phyloP scores from a whole-genome alignment of 35 echinoderm and acorn worm species.

The Diadema setosum region DNA sequence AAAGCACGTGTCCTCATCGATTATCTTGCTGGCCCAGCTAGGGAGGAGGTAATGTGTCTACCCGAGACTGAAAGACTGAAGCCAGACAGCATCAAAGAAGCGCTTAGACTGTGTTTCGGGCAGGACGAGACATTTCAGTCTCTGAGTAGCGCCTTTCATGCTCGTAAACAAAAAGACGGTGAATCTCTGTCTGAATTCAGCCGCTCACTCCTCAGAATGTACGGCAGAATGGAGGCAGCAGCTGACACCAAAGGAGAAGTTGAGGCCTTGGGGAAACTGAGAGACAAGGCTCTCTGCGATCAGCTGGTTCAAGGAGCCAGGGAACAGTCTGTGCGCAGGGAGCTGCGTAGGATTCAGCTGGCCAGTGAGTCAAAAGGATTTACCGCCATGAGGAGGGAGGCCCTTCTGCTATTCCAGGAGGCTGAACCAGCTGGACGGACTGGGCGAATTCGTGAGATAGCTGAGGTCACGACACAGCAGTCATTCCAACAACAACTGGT shows the following conservation, averaged over 20 bases:
- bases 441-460: not conserved
- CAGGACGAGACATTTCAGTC: too few relatives aligned
- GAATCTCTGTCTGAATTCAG: conserved; percentile 48
- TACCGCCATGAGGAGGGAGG: not conserved
- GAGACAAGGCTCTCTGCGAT: conserved; percentile 12
- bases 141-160: conserved; percentile 27
- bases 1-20: too few relatives aligned
- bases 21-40: too few relatives aligned
- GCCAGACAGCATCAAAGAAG: too few relatives aligned
- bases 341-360: conserved; percentile 24
- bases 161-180: not conserved
- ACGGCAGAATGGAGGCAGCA: conserved; percentile 18
- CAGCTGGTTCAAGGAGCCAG: not conserved
- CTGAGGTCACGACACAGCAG: not conserved
- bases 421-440: not conserved
- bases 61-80: too few relatives aligned
- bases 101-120: too few relatives aligned
- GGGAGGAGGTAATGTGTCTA: too few relatives aligned
- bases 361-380: conserved; percentile 2
- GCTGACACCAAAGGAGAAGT: not conserved
- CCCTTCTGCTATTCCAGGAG: conserved; percentile 16
- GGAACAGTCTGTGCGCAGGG: conserved; percentile 11
- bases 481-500: not conserved
- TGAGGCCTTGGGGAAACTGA: not conserved
- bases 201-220: not conserved